Evolutionary conservation across 2,797 vertebrate genomes (phyloP).

Genomic region (Echiichthys vipera): DNA sequence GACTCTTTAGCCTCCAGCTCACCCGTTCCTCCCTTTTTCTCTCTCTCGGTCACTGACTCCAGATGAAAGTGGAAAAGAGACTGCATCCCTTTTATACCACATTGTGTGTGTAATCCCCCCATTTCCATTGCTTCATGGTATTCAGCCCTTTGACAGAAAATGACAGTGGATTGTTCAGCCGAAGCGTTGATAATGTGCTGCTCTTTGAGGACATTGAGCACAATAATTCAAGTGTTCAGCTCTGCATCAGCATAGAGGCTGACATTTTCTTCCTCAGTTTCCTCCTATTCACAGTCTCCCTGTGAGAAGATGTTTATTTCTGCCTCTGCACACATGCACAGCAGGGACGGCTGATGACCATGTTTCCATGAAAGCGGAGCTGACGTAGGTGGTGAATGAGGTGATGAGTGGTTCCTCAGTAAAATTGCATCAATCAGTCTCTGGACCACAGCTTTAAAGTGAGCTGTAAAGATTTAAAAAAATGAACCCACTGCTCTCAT

Average conservation of each 20-base stretch:
- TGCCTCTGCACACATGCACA: constrained; percentile 54
- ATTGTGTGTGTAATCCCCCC: constrained; percentile 41
- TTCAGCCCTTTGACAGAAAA: constrained; percentile 47
- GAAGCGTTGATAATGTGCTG: constrained; percentile 57
- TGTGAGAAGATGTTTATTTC: constrained; percentile 51
- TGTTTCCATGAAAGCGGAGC: constrained; percentile 42
- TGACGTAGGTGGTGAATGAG: constrained; percentile 38
- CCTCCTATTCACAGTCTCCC: constrained; percentile 37
- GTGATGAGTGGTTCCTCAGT: constrained; percentile 15
- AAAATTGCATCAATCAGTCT: no score
- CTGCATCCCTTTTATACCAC: constrained; percentile 28
- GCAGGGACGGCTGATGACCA: constrained; percentile 38
- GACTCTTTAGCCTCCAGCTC: constrained; percentile 53
- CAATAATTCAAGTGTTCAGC: constrained; percentile 61
- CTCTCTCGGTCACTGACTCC: constrained; percentile 17
- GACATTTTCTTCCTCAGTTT: constrained; percentile 46
- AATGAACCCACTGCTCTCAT: neutral
- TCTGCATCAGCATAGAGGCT: constrained; percentile 33
- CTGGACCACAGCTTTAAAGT: neutral
- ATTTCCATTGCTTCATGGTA: constrained; percentile 48
- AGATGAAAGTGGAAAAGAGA: constrained; percentile 55
- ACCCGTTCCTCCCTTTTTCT: constrained; percentile 10
- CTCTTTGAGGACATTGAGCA: constrained; percentile 43
- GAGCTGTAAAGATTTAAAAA: no score
- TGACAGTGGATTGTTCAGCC: constrained; percentile 38